A percentile compares a stretch with the other conserved stretches of the same genome.
Evolutionary conservation across 23 tunicate genomes (phyloP).

Genomic region (Aplidium turbinatum): DNA sequence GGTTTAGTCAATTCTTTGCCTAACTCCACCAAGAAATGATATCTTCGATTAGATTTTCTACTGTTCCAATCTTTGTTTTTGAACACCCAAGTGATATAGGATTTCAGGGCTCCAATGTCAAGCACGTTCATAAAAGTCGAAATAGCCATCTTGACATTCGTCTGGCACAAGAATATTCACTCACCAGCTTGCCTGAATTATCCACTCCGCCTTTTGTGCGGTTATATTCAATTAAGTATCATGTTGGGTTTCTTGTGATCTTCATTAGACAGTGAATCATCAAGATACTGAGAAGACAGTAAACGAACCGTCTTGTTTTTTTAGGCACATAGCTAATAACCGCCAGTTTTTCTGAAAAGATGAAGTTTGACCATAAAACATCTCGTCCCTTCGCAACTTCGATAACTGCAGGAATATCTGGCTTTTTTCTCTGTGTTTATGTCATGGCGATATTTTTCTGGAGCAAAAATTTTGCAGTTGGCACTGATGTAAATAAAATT

Average conservation of each 20-base stretch:
- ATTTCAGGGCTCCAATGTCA: slow-evolving; percentile 34
- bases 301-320: slow-evolving; percentile 24
- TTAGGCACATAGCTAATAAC: slow-evolving; percentile 23
- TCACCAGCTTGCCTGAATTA: slow-evolving; percentile 34
- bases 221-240: slow-evolving; percentile 25
- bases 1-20: slow-evolving; percentile 34
- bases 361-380: slow-evolving; percentile 25
- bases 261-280: slow-evolving; percentile 35
- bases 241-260: slow-evolving; percentile 30
- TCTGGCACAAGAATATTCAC: slow-evolving; percentile 35
- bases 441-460: slow-evolving; percentile 32
- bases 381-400: slow-evolving; percentile 32
- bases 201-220: slow-evolving; percentile 9
- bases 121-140: slow-evolving; percentile 30
- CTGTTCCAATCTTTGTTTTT: slow-evolving; percentile 32
- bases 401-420: slow-evolving; percentile 28
- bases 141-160: slow-evolving; percentile 25
- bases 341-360: slow-evolving; percentile 26
- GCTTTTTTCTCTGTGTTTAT: slow-evolving; percentile 11
- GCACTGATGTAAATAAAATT: slow-evolving; percentile 33
- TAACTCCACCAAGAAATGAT: slow-evolving; percentile 25
- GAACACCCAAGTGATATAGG: slow-evolving; percentile 19
- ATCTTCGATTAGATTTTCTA: slow-evolving; percentile 25
- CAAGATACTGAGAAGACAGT: slow-evolving; percentile 29
- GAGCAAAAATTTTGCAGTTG: slow-evolving; percentile 25